These are phyloP conservation scores for Phortica variegata DNA, from an alignment of 1,140 invertebrate species.

Conservation along the genomic window DNA sequence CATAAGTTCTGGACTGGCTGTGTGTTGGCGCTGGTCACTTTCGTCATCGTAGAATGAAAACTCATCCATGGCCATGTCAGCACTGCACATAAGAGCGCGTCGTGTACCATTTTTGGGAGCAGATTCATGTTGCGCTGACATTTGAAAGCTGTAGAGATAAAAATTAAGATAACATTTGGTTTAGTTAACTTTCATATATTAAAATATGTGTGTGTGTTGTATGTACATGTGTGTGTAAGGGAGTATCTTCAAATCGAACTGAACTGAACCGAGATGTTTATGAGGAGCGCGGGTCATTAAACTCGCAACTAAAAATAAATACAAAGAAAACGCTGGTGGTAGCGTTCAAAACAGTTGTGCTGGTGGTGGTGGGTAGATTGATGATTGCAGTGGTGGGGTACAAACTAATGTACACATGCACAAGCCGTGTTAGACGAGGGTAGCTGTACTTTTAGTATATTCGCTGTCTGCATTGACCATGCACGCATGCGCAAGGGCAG, in stretches of 20 bases:
- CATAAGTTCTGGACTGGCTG: slow-evolving; percentile 38
- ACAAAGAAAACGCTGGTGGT: slow-evolving; percentile 10
- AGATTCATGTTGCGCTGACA: slow-evolving; percentile 16
- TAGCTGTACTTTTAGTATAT: slow-evolving; percentile 13
- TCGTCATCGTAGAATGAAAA: slow-evolving; percentile 24
- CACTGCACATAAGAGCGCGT: slow-evolving; percentile 17
- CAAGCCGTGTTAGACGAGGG: slow-evolving; percentile 8
- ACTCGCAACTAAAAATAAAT: slow-evolving; percentile 46
- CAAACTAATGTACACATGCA: slow-evolving; percentile 15
- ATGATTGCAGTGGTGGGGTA: slow-evolving; percentile 25
- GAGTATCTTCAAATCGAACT: too few species aligned
- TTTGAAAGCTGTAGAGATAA: slow-evolving; percentile 24
- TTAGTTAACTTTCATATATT: slow-evolving; percentile 32
- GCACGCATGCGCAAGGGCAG: neutral
- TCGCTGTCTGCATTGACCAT: neutral
- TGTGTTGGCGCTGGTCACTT: slow-evolving; percentile 22
- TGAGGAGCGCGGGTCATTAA: slow-evolving; percentile 42
- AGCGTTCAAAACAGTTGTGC: too few species aligned
- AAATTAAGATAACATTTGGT: slow-evolving; percentile 21
- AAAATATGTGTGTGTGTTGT: slow-evolving; percentile 18
- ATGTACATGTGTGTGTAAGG: too few species aligned
- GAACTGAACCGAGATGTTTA: too few species aligned
- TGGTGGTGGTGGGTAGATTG: slow-evolving; percentile 14
- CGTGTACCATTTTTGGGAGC: slow-evolving; percentile 13
- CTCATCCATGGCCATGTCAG: slow-evolving; percentile 40